Evolutionary conservation across 2,797 vertebrate genomes (phyloP).

Genomic region (Tragelaphus oryx): DNA sequence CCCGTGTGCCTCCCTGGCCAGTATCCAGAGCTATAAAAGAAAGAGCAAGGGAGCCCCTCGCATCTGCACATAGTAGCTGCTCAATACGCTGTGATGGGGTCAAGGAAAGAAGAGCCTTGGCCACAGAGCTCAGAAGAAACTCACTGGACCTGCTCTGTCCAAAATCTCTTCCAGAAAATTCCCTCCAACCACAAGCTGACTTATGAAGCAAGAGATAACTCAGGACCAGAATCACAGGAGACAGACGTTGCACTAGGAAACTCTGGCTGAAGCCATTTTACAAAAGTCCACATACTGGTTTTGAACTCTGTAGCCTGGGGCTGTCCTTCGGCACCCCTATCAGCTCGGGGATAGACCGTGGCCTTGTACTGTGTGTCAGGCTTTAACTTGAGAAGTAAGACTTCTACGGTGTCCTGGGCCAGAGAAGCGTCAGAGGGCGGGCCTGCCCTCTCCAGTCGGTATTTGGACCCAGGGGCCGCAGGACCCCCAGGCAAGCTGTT

Average conservation of each 20-base stretch:
- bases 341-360: slow-evolving; percentile 28
- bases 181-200: neutral
- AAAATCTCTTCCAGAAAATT: neutral
- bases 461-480: rapidly evolving
- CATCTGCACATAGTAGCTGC: rapidly evolving
- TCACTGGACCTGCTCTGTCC: neutral
- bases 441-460: rapidly evolving
- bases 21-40: neutral
- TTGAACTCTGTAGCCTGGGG: neutral
- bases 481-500: rapidly evolving
- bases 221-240: neutral
- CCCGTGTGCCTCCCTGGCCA: neutral
- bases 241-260: neutral
- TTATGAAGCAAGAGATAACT: neutral
- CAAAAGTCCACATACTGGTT: slow-evolving; percentile 48
- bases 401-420: neutral
- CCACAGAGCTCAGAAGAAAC: neutral
- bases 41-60: rapidly evolving
- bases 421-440: neutral
- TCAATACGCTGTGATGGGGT: rapidly evolving
- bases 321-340: neutral
- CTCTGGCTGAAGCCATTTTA: neutral
- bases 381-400: slow-evolving; percentile 12
- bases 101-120: neutral
- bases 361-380: neutral